These are phyloP conservation scores for Cantharis lateralis DNA, from an alignment of 2,888 invertebrate genomes.

Conservation along the genomic window DNA sequence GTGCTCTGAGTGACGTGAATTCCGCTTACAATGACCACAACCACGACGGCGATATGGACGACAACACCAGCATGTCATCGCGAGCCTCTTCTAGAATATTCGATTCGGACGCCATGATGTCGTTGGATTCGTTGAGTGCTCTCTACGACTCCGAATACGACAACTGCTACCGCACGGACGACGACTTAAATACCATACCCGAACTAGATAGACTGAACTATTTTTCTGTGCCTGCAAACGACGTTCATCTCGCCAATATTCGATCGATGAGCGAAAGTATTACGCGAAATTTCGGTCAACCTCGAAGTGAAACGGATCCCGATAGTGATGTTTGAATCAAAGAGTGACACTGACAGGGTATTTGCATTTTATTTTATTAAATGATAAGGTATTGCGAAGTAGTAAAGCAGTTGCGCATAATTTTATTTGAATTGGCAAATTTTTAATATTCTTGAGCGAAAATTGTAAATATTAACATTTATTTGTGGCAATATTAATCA, in stretches of 20 bases:
- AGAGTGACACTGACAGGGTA: constrained; percentile 17
- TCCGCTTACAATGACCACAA: constrained; percentile 73
- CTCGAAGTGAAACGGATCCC: constrained; percentile 67
- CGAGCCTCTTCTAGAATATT: constrained; percentile 82
- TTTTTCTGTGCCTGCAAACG: constrained; percentile 57
- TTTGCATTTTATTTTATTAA: constrained; percentile 5
- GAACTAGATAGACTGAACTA: constrained; percentile 56
- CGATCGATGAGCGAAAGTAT: constrained; percentile 78
- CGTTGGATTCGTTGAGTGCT: constrained; percentile 79
- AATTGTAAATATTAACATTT: not conserved
- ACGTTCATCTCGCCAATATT: constrained; percentile 73
- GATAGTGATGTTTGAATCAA: constrained; percentile 65
- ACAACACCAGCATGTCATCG: constrained; percentile 80
- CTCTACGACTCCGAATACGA: constrained; percentile 81
- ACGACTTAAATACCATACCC: constrained; percentile 55
- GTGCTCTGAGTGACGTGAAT: constrained; percentile 85
- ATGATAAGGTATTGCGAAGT: not conserved
- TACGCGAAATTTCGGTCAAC: constrained; percentile 75
- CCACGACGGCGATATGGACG: constrained; percentile 62
- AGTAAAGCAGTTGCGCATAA: not conserved
- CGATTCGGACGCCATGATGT: constrained; percentile 76
- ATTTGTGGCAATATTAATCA: not conserved
- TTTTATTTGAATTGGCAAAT: not conserved
- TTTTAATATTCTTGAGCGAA: not conserved
- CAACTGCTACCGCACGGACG: constrained; percentile 63